phyloP scores from a whole-genome alignment of 2,888 invertebrate genomes.

The Nineta flava region DNA sequence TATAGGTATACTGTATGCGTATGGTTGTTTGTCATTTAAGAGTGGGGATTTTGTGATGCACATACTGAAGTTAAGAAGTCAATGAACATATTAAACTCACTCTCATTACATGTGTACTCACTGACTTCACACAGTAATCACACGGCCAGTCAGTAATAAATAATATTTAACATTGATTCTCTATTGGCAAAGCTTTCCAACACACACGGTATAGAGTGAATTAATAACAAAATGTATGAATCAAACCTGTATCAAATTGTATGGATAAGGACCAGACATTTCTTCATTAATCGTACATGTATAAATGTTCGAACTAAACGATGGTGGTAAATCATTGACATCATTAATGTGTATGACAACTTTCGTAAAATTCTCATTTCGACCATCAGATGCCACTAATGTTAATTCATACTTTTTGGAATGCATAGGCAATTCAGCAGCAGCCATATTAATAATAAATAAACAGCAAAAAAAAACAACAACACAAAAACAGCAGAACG shows the following conservation, averaged over 20 bases:
- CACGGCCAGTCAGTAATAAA: too few species aligned
- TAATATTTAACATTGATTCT: too few species aligned
- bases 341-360: constrained; percentile 71
- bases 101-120: too few species aligned
- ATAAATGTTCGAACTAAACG: constrained; percentile 56
- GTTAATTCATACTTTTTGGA: constrained; percentile 63
- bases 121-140: too few species aligned
- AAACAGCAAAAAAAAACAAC: constrained; percentile 14
- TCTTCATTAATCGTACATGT: constrained; percentile 61
- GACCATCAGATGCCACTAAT: constrained; percentile 77
- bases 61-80: too few species aligned
- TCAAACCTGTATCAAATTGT: constrained; percentile 53
- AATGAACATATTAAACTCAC: too few species aligned
- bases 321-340: constrained; percentile 80
- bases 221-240: neutral
- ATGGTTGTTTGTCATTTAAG: too few species aligned
- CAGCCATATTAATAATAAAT: constrained; percentile 16
- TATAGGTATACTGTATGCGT: too few species aligned
- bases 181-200: too few species aligned
- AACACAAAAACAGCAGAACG: constrained; percentile 2
- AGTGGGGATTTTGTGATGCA: too few species aligned
- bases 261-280: constrained; percentile 51
- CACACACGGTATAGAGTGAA: too few species aligned
- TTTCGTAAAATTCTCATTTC: constrained; percentile 74
- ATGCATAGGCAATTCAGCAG: constrained; percentile 19